Evolutionary conservation across 2,888 invertebrate species (phyloP), one percentile per base, ranked within the genome.

Genomic region (Lithophane ornitopus): DNA sequence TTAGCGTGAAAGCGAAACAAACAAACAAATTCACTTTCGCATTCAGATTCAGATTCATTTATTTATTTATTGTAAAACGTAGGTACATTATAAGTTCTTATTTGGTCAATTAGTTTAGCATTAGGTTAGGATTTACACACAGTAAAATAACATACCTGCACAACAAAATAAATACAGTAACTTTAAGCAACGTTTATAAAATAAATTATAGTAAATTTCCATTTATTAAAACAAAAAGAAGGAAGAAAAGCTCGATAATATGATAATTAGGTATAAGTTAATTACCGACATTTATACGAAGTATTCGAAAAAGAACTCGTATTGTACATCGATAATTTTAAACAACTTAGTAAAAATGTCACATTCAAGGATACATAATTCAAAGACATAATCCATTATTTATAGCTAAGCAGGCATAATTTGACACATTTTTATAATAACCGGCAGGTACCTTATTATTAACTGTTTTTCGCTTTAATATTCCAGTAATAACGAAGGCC

Each of bases 381-480:
- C 44, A 44, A 22, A 3, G 16, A 6, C 34, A 3, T 34, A 34
- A 34, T 28, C 16, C 16, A 34, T 46, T 28, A 70, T 28, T 70
- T 11, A 34, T n/a, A 67, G 12, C 0, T 46, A 19, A 8, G 14
- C 7, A 16, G 16, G 16, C 26, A 11, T 41, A 11, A 67, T 16
- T 16, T 41, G 6, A 26, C 16, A 22, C 22, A 67, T 49, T 22
- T 26, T 26, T 19, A 26, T 19, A 14, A 66, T 12, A 39, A 41
- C 11, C 49, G 4, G 14, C 14, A 46, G 16, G 19, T n/a, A 7
- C 39, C 26, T n/a, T 22, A 8, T 26, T 52, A 66, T 41, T 28
- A 41, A 34, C 14, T 46, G 65, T 66, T 69, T 74, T 63, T 70
- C 56, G 49, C 9, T 74, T 76, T 65, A 71, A 82, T 71, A 76